Conservation (phyloP, 2,113 vertebrate genomes). For the Esox niger region DNA sequence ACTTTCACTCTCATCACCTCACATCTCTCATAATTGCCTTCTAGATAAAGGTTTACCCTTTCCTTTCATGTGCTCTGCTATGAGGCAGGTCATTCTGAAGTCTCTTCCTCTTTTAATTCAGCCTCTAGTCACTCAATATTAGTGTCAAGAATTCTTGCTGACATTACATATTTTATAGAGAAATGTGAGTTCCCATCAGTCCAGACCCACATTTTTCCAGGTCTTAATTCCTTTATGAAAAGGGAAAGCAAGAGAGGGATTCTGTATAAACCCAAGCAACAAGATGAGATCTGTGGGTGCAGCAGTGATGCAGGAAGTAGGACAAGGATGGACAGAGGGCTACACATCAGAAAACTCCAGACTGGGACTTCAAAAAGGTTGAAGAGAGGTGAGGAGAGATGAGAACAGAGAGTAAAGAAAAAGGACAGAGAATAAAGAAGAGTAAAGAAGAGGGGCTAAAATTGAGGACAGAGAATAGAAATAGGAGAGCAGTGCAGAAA, state of each 20-base stretch:
- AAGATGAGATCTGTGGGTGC: not conserved
- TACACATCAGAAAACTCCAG: constrained; percentile 38
- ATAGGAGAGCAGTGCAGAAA: constrained; percentile 1
- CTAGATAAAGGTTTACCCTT: no score
- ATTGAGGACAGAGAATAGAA: not conserved
- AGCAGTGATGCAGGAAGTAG: not conserved
- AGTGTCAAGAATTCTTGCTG: no score
- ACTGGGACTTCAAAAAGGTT: constrained; percentile 21
- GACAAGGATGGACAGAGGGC: constrained; percentile 22
- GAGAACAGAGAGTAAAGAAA: constrained; percentile 4
- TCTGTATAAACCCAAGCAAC: not conserved
- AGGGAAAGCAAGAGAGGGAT: not conserved
- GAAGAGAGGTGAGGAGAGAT: constrained; percentile 17
- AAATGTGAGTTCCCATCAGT: not conserved
- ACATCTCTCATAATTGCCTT: constrained; percentile 16
- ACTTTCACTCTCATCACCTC: constrained; percentile 29
- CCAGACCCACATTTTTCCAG: not conserved
- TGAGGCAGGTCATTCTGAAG: not conserved
- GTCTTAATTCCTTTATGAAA: not conserved
- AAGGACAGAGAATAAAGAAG: not conserved
- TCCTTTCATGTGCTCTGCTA: constrained; percentile 6
- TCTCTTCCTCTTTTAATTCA: not conserved
- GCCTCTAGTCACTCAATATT: not conserved
- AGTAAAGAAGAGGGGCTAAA: not conserved
- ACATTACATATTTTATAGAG: no score